Conservation (phyloP, 2,113 vertebrate species). For the Oncorhynchus keta region DNA sequence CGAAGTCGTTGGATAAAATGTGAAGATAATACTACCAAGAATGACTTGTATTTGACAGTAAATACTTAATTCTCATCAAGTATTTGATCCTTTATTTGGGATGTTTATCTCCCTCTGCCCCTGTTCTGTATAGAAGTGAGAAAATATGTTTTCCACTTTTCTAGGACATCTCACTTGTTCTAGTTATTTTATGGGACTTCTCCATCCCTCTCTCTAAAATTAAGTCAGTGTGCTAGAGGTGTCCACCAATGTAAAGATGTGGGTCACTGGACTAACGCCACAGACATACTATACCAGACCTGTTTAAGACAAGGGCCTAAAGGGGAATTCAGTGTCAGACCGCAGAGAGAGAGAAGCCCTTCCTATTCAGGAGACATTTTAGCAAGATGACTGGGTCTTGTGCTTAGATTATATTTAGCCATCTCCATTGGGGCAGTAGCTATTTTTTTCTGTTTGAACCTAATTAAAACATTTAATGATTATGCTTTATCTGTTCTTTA, state of each 20-base stretch:
- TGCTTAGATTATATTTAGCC: constrained; percentile 47
- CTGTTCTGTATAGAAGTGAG: too few species aligned
- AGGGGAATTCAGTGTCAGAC: constrained; percentile 62
- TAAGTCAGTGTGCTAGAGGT: constrained; percentile 62
- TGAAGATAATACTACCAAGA: too few species aligned
- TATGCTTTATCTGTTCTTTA: constrained; percentile 74
- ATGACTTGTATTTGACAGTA: neutral
- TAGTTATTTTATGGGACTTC: constrained; percentile 42
- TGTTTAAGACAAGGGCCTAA: constrained; percentile 66
- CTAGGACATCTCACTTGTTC: neutral
- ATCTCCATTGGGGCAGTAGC: constrained; percentile 54
- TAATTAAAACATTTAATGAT: constrained; percentile 79
- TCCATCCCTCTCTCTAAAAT: constrained; percentile 34
- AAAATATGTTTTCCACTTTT: neutral
- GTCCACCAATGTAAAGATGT: constrained; percentile 33
- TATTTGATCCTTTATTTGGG: neutral
- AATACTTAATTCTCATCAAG: too few species aligned
- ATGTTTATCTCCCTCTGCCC: too few species aligned
- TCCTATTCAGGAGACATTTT: constrained; percentile 49
- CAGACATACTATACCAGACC: constrained; percentile 47
- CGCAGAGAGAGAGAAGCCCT: constrained; percentile 32
- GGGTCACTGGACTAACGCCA: constrained; percentile 62
- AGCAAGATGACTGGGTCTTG: constrained; percentile 49
- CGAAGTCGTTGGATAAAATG: too few species aligned
- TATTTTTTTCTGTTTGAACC: constrained; percentile 57